phyloP scores from a whole-genome alignment of 2,797 vertebrate species.

The Girardinus metallicus region DNA sequence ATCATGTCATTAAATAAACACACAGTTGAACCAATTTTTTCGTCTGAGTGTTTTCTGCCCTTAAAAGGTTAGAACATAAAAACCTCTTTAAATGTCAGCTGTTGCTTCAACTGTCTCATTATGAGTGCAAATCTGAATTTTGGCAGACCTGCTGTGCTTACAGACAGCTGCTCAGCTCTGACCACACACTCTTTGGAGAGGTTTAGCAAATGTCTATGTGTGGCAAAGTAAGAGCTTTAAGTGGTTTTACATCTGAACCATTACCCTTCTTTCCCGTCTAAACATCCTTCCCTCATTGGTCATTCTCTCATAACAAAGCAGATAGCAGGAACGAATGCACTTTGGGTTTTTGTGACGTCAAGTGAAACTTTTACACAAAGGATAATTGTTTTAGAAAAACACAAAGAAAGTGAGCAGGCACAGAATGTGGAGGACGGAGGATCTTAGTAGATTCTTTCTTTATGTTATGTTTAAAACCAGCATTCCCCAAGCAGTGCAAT shows the following conservation, averaged over 20 bases:
- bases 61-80: slow-evolving; percentile 2
- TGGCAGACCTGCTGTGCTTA: not conserved
- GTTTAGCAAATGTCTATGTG: slow-evolving; percentile 21
- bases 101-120: not conserved
- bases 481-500: not conserved
- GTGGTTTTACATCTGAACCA: slow-evolving; percentile 21
- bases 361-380: not conserved
- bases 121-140: slow-evolving; percentile 8
- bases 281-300: not conserved
- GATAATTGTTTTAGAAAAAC: slow-evolving; percentile 24
- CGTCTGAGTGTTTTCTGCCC: not conserved
- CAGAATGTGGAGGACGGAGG: slow-evolving; percentile 13
- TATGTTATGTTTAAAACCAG: slow-evolving; percentile 11
- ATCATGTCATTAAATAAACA: not conserved
- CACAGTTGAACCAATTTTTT: slow-evolving; percentile 2
- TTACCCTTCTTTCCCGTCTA: slow-evolving; percentile 7
- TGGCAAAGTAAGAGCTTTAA: slow-evolving; percentile 25
- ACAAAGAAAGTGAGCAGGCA: slow-evolving; percentile 5
- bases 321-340: slow-evolving; percentile 26
- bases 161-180: slow-evolving; percentile 16
- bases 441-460: slow-evolving; percentile 28
- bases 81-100: slow-evolving; percentile 11
- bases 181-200: slow-evolving; percentile 9
- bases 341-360: slow-evolving; percentile 1
- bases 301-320: slow-evolving; percentile 2